Percentiles rank a stretch among this genome's conserved stretches.
Conservation (phyloP, 2,888 invertebrate genomes). For the Folsomia candida region DNA sequence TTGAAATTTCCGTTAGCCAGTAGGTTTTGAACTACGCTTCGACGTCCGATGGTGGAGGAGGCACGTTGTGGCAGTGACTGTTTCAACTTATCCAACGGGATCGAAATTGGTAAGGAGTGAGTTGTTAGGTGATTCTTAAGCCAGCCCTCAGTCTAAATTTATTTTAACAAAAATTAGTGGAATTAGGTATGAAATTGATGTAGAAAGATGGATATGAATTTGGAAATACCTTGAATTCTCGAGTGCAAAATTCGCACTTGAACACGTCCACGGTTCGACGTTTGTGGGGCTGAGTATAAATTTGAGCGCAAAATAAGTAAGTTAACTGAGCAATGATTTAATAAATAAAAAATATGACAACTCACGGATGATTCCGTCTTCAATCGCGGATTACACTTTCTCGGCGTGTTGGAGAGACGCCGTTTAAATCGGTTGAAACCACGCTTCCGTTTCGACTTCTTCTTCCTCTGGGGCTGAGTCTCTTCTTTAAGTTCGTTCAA, state of each 20-base stretch:
- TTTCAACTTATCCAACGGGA: slow-evolving; percentile 46
- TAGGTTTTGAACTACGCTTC: slow-evolving; percentile 1
- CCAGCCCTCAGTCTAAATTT: slow-evolving; percentile 51
- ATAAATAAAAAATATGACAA: too few relatives aligned
- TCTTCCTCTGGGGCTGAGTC: slow-evolving; percentile 27
- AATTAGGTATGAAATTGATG: too few relatives aligned
- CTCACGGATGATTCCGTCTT: slow-evolving; percentile 21
- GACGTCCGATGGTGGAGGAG: slow-evolving; percentile 38
- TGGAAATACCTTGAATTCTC: slow-evolving; percentile 50
- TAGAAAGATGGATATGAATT: too few relatives aligned
- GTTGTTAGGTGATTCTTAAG: slow-evolving; percentile 47
- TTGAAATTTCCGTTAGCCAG: slow-evolving; percentile 5
- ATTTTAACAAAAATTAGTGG: too few relatives aligned
- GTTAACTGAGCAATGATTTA: background rate
- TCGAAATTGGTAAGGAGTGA: slow-evolving; percentile 49
- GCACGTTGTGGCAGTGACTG: slow-evolving; percentile 47
- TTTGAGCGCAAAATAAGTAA: background rate
- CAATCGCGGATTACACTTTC: slow-evolving; percentile 24
- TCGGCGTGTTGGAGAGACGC: slow-evolving; percentile 43
- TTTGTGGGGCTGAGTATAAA: background rate
- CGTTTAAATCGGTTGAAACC: slow-evolving; percentile 43
- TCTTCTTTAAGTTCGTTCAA: slow-evolving; percentile 37
- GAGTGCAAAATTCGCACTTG: slow-evolving; percentile 50
- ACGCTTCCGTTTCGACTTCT: slow-evolving; percentile 37
- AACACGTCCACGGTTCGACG: slow-evolving; percentile 45